Percentiles rank a stretch among this genome's conserved stretches.
Conservation (phyloP, 2,797 vertebrate species). For the Emydoidea blandingii region DNA sequence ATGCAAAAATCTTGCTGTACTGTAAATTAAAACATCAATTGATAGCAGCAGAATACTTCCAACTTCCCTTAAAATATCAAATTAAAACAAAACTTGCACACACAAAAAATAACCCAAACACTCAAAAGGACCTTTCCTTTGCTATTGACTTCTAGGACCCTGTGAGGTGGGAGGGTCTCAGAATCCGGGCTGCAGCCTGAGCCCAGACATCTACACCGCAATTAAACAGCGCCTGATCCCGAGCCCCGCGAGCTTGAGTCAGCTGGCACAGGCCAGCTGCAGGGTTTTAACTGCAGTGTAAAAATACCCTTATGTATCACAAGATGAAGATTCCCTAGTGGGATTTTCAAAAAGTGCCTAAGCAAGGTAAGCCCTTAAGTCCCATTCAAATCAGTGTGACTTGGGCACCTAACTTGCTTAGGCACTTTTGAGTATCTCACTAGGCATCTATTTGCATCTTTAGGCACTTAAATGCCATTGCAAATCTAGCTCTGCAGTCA, state of each 20-base stretch:
- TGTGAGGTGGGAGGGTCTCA: background rate
- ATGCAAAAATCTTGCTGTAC: background rate
- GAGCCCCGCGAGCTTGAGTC: background rate
- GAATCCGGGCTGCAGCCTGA: background rate
- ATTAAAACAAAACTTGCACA: background rate
- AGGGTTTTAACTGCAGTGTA: background rate
- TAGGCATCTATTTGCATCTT: background rate
- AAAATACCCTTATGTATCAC: background rate
- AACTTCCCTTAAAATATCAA: slow-evolving; percentile 23
- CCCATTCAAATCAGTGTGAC: background rate
- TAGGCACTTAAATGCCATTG: background rate
- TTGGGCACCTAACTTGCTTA: background rate
- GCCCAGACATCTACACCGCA: background rate
- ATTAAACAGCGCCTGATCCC: background rate
- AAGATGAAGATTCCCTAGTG: background rate
- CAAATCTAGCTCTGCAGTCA: background rate
- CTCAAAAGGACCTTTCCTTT: background rate
- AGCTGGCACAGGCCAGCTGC: background rate
- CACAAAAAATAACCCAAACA: background rate
- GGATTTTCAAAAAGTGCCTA: background rate
- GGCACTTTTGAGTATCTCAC: background rate
- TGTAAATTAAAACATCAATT: slow-evolving; percentile 17
- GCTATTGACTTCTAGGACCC: background rate
- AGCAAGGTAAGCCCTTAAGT: background rate
- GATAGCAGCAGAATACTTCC: background rate